Evolutionary conservation across 2,888 invertebrate species (phyloP), one percentile per base, ranked within the genome.

Genomic region (Cremastinae sp.): DNA sequence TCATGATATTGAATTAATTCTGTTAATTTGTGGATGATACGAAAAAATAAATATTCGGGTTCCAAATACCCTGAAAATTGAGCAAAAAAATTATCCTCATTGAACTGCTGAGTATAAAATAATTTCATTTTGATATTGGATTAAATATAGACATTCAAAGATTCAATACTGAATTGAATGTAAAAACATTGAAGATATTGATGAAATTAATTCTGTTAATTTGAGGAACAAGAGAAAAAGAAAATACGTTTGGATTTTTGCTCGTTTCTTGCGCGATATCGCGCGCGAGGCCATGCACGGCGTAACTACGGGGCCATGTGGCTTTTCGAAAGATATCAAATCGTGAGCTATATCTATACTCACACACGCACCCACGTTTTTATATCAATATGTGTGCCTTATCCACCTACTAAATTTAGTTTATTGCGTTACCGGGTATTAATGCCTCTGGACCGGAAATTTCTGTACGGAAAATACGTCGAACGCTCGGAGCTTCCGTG

Each of bases 401-500:
- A 53, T 66, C 53, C 85, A 84, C 84, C 84, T 86, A 86, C 89
- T 89, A 89, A 89, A 89, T 89, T 88, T 89, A 89, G 89, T 89
- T 89, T 89, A 89, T 89, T 89, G 86, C 89, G 87, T 89, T 89
- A 89, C 88, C 85, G 84, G 85, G 89, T 88, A 89, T 89, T 88
- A 89, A 89, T 88, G 88, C 86, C 64, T 10, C 47, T 70, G 12
- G 69, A 35, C 58, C 49, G 49, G 74, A 49, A 73, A 73, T 56
- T 68, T 56, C 64, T 45, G 65, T 74, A 69, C 64, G 37, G 62
- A 61, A 76, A 71, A 74, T 28, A 28, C 75, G 70, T 77, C 72
- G 72, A 74, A 45, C 41, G 55, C 8, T 1, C 18, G 22, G 22
- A 41, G 53, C 9, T 10, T 18, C 12, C 12, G 4, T n/a, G 16